Evolutionary conservation across 1,140 invertebrate genomes (phyloP), one percentile per base, ranked within the genome.

Genomic region (Sesamia nonagrioides): DNA sequence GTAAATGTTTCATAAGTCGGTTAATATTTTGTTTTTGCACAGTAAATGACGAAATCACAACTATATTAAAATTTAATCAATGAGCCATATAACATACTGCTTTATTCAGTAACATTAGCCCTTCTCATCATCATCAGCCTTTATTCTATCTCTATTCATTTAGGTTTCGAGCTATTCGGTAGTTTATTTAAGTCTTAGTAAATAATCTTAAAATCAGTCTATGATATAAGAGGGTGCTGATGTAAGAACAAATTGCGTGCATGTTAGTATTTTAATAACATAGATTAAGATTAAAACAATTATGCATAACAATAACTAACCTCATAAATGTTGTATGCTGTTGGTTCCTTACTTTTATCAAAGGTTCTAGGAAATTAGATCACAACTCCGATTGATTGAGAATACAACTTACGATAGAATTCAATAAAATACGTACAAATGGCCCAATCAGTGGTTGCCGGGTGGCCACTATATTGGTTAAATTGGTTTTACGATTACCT

Each of bases 361-460:
- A 69, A 48, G 21, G 6, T 21, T 13, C 4, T n/a, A 69, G 42
- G 66, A 48, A 33, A 48, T 48, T 69, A 69, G 4, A 69, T 50
- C 21, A 33, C 42, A 69, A 21, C 18, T 45, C 50, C 66, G 50
- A 80, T 72, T 72, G 79, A 63, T 11, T 35, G 50, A n/a, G 40
- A 72, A 45, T 40, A 82, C 77, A 75, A 68, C 37, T 60, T 69
- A 69, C 45, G 73, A 45, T 35, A 76, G 50, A 76, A 0, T 63
- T 63, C 73, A 76, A 76, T 76, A 17, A 76, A 76, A 63, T 63
- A 35, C 37, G 21, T 63, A 68, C 74, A 77, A 77, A 77, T 77
- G 74, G 72, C 45, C 91, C 92, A 94, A 94, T 94, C 89, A 90
- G 21, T 50, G 61, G 45, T 35, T 45, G 79, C 86, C 91, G 79